These are phyloP conservation scores for Pollimyrus isidori DNA, from an alignment of 2,113 vertebrate species.

Conservation along the genomic window DNA sequence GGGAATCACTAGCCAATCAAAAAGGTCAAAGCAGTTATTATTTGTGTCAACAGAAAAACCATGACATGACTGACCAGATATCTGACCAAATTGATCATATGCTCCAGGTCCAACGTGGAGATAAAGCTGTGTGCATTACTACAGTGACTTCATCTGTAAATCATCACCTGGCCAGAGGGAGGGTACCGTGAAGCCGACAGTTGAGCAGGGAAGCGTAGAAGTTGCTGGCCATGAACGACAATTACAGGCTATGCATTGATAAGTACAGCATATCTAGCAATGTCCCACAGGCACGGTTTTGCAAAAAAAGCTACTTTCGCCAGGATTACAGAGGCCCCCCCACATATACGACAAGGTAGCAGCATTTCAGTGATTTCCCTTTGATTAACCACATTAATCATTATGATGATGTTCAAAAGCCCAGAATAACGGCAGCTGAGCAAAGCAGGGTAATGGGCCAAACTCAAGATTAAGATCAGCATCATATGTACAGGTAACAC, in stretches of 20 bases:
- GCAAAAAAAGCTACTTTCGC: neutral
- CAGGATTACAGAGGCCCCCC: neutral
- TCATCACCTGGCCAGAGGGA: neutral
- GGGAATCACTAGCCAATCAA: neutral
- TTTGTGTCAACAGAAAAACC: neutral
- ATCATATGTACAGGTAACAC: neutral
- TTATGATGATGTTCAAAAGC: neutral
- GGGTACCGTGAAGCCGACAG: neutral
- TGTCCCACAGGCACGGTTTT: neutral
- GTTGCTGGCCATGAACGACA: neutral
- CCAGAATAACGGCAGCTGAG: neutral
- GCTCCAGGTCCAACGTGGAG: neutral
- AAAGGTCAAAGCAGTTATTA: neutral
- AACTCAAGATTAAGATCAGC: neutral
- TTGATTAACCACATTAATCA: neutral
- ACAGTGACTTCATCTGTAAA: neutral
- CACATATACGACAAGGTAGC: neutral
- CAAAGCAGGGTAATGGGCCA: neutral
- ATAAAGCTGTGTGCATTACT: neutral
- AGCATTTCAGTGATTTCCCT: neutral
- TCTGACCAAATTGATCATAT: neutral
- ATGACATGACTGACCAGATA: neutral
- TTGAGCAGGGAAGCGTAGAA: neutral
- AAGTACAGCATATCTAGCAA: neutral
- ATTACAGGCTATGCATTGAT: neutral